Evolutionary conservation across 2,888 invertebrate species (phyloP), one percentile per base, ranked within the genome.

Genomic region (Erpobdella octoculata): DNA sequence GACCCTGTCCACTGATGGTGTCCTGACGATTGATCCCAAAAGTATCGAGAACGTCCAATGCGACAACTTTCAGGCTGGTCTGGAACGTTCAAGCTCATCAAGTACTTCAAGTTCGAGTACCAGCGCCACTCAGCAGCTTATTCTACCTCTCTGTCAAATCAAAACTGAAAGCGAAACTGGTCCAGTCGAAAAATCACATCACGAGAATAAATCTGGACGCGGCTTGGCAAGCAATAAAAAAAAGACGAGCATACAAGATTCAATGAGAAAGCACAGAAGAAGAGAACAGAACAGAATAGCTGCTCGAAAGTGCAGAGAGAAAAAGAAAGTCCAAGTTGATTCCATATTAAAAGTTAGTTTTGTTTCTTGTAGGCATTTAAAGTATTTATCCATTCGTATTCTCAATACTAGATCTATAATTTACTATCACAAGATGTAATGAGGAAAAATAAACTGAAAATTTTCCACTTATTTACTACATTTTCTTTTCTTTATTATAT

Each of bases 321-420:
- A 72, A 65, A 72, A 72, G 53, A 72, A 70, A 33, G 58, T 70
- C 12, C 70, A 72, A 35, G 72, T 72, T 8, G 72, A 70, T 21
- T 70, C 25, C 33, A 72, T 72, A 35, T 58, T 72, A 4, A 72
- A 70, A 66, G 72, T 72, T 6, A 62, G 9, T 21, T 21, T 8
- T 15, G 21, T 58, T 9, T 9, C 21, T 53, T 53, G 18, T n/a
- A 53, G 9, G n/a, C n/a, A n/a, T n/a, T n/a, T n/a, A n/a, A n/a
- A n/a, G n/a, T n/a, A n/a, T n/a, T n/a, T n/a, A n/a, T n/a, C n/a
- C n/a, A n/a, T n/a, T n/a, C n/a, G n/a, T n/a, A n/a, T n/a, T n/a
- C n/a, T n/a, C n/a, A n/a, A n/a, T n/a, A n/a, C n/a, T n/a, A n/a
- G n/a, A n/a, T n/a, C n/a, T n/a, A n/a, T n/a, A n/a, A n/a, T n/a